Base-by-base conservation (phyloP, 2,797 vertebrate species). In the Acanthiza pusilla region DNA sequence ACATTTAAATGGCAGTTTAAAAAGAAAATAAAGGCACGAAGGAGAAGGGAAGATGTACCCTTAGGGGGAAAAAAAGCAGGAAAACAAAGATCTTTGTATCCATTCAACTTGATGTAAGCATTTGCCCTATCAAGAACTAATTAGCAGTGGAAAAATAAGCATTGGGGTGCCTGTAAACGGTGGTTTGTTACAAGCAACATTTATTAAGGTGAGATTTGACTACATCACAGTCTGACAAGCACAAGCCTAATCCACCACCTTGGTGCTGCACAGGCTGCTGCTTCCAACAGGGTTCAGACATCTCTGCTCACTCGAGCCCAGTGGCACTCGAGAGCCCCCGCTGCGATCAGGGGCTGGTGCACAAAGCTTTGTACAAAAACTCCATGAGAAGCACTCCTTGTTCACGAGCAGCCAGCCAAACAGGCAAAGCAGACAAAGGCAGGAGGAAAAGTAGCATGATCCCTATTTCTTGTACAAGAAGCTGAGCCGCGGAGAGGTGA, bases 21-120 rank as follows among this genome's bases (percentile, higher is more conserved):
- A 94, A 90, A 51, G 71, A 88, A 95, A 95, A 94, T 91, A 90
- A 89, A 88, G 71, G 58, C 54, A 21, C 23, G 58, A 90, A 90
- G 40, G 61, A 85, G 58, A 81, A 86, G 36, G 16, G 16, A 89
- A 93, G 83, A 82, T 36, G 23, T 34, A 79, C 40, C 80, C 91
- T 73, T 36, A 68, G 58, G 58, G 74, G 79, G 21, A 67, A 75
- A 88, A 86, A 82, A 93, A 62, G 8, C 57, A 74, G 42, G 50
- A 74, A 90, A 94, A 88, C 50, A 85, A 88, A 74, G 38, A 72
- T 83, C 65, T 71, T 61, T 29, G 11, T 11, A 80, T 48, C 76
- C 53, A 51, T 88, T 89, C 20, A 13, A 71, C 32, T 66, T 53
- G 53, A 21, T 25, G 29, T 5, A 74, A 80, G 38, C 21, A 13